These are phyloP conservation scores for Reticulitermes lucifugus DNA, from an alignment of 2,888 invertebrate genomes.

Conservation along the genomic window DNA sequence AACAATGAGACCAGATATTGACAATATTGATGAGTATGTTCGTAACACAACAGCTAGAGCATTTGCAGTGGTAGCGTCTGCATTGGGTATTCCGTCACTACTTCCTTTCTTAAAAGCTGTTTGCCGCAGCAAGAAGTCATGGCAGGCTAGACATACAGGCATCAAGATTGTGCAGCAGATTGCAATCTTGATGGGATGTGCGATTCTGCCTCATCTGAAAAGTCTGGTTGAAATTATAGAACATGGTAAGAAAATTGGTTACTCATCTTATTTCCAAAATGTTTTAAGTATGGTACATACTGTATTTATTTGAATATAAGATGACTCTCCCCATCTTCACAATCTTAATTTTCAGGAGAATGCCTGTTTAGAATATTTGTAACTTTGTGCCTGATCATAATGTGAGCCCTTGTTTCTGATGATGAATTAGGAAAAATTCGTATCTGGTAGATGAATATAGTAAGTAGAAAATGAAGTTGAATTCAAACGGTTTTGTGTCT, in stretches of 20 bases:
- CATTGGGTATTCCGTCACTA: slow-evolving; percentile 94
- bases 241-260: slow-evolving; percentile 75
- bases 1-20: slow-evolving; percentile 99
- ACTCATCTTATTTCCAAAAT: too few relatives aligned
- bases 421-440: too few relatives aligned
- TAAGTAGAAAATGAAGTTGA: too few relatives aligned
- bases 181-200: slow-evolving; percentile 99
- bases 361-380: too few relatives aligned
- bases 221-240: slow-evolving; percentile 99
- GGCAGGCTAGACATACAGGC: slow-evolving; percentile 98
- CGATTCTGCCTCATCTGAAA: slow-evolving; percentile 97
- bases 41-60: slow-evolving; percentile 99
- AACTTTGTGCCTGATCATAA: too few relatives aligned
- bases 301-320: too few relatives aligned
- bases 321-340: too few relatives aligned
- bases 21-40: slow-evolving; percentile 99
- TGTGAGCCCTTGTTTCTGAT: too few relatives aligned
- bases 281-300: too few relatives aligned
- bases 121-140: slow-evolving; percentile 98
- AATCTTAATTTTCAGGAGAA: too few relatives aligned
- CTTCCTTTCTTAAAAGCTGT: slow-evolving; percentile 99
- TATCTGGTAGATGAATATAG: too few relatives aligned
- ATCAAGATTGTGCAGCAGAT: slow-evolving; percentile 99
- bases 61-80: slow-evolving; percentile 99
- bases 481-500: too few relatives aligned